Evolutionary conservation across 2,797 vertebrate genomes (phyloP).

Genomic region (Luscinia luscinia): DNA sequence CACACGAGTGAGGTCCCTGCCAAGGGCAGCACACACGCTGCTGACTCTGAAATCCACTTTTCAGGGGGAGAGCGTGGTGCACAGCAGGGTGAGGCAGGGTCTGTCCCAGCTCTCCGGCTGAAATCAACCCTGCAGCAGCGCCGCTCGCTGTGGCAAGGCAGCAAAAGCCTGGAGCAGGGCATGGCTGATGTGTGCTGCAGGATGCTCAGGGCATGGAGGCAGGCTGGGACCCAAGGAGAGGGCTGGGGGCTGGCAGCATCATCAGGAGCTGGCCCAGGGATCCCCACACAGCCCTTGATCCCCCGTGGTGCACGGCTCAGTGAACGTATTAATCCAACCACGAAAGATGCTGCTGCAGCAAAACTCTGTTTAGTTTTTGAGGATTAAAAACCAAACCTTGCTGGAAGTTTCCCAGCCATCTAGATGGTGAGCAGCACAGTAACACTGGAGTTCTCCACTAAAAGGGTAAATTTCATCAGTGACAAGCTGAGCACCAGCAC

Average conservation of each 20-base stretch:
- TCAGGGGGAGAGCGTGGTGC: neutral
- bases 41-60: conserved; percentile 8
- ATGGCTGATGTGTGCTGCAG: neutral
- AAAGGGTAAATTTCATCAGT: neutral
- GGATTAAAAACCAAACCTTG: neutral
- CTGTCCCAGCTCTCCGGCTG: neutral
- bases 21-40: neutral
- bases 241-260: neutral
- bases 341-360: neutral
- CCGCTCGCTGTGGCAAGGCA: neutral
- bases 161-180: neutral
- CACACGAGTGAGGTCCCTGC: neutral
- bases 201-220: neutral
- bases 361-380: neutral
- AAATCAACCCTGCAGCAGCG: neutral
- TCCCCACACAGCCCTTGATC: neutral
- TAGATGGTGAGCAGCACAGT: fast-evolving
- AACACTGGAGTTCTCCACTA: neutral
- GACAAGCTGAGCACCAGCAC: fast-evolving
- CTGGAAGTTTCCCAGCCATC: neutral
- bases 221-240: neutral
- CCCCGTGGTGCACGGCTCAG: neutral
- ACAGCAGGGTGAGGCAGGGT: neutral
- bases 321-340: neutral
- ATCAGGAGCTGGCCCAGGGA: neutral